Evolutionary conservation across 2,797 vertebrate genomes (phyloP).

Genomic region (Echeneis naucrates): DNA sequence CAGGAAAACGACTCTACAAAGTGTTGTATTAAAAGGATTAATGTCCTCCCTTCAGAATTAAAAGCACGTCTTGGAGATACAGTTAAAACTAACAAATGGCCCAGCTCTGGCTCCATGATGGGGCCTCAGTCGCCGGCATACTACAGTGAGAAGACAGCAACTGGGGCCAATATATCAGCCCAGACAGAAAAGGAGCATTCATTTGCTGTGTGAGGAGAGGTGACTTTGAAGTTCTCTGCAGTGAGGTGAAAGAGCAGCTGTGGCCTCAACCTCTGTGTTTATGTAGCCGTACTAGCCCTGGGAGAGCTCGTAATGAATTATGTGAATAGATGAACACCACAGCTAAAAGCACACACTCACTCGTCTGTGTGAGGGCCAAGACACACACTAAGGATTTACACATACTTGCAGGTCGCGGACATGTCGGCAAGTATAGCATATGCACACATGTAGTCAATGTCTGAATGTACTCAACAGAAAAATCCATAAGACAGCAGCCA

Average conservation of each 20-base stretch:
- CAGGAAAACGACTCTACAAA: slow-evolving; percentile 74
- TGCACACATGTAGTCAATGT: slow-evolving; percentile 17
- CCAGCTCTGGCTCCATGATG: slow-evolving; percentile 64
- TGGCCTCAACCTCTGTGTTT: slow-evolving; percentile 84
- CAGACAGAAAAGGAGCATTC: slow-evolving; percentile 77
- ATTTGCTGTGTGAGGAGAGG: slow-evolving; percentile 76
- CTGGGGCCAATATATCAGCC: slow-evolving; percentile 80
- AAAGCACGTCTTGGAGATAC: slow-evolving; percentile 76
- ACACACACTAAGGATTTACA: slow-evolving; percentile 62
- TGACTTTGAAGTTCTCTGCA: slow-evolving; percentile 84
- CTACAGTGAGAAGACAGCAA: slow-evolving; percentile 71
- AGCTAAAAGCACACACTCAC: slow-evolving; percentile 70
- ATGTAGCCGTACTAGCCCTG: slow-evolving; percentile 78
- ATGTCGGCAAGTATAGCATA: slow-evolving; percentile 36
- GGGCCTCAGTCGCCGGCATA: slow-evolving; percentile 64
- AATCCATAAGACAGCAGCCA: slow-evolving; percentile 12
- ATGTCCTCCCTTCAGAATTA: slow-evolving; percentile 77
- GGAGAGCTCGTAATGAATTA: slow-evolving; percentile 84
- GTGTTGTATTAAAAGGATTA: slow-evolving; percentile 84
- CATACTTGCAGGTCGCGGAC: slow-evolving; percentile 44
- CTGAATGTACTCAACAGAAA: slow-evolving; percentile 21
- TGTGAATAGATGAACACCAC: slow-evolving; percentile 75
- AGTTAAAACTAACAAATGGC: slow-evolving; percentile 82
- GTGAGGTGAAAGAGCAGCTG: slow-evolving; percentile 84
- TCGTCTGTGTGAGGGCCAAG: slow-evolving; percentile 68